Evolutionary conservation across 30 jellyfish, hydroid and myxozoan genomes (phyloP).

Genomic region (Pseudorhiza aurosa): DNA sequence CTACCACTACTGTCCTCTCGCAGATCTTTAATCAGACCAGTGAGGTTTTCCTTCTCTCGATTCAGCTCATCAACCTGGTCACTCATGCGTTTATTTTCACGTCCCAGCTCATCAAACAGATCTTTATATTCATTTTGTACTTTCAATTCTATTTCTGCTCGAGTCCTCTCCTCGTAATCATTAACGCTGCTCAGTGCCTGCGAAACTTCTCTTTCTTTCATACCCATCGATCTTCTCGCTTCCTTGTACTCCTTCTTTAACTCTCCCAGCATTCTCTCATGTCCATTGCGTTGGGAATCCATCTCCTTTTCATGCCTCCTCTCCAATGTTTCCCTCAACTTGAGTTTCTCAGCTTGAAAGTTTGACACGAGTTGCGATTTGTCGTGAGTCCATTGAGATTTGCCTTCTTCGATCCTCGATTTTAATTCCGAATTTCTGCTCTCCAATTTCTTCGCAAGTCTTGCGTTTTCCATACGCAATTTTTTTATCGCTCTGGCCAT

Average conservation of each 20-base stretch:
- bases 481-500: constrained; percentile 53
- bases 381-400: constrained; percentile 52
- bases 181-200: neutral
- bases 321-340: constrained; percentile 54
- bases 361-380: constrained; percentile 59
- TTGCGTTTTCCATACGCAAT: constrained; percentile 53
- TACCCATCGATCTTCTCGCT: constrained; percentile 34
- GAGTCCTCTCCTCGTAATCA: constrained; percentile 45
- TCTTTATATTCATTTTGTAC: constrained; percentile 50
- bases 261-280: constrained; percentile 64
- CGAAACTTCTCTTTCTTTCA: constrained; percentile 15
- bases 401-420: constrained; percentile 39
- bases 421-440: constrained; percentile 17
- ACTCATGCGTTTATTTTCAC: constrained; percentile 66
- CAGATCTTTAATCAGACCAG: constrained; percentile 57
- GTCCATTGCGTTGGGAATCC: constrained; percentile 50
- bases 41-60: constrained; percentile 58
- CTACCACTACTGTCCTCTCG: constrained; percentile 28
- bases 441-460: constrained; percentile 10
- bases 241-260: constrained; percentile 47
- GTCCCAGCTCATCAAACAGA: constrained; percentile 51
- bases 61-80: constrained; percentile 59
- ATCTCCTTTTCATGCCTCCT: constrained; percentile 29
- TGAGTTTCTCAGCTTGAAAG: constrained; percentile 38
- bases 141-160: constrained; percentile 38